Base-by-base conservation (phyloP, 2,888 invertebrate genomes). In the Exocentrus adspersus region DNA sequence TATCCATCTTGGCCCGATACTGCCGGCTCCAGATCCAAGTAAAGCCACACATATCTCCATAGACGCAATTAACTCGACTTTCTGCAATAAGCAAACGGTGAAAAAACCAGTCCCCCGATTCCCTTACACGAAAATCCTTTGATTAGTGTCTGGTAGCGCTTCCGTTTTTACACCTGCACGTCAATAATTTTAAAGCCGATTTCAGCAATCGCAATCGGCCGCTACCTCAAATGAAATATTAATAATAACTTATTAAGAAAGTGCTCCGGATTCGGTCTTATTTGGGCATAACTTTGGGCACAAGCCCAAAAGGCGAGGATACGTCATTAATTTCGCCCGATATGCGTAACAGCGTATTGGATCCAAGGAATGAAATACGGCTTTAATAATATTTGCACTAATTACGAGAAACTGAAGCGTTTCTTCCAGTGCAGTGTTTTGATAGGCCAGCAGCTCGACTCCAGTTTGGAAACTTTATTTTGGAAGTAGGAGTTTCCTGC, bases 241-340 rank as follows among this genome's bases (percentile, higher is more conserved):
- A 60, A 64, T 60, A 64, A 59, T 54, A 64, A 64, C 52, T 67
- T 50, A 64, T 67, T 64, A 64, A 60, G 67, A 66, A 65, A 65
- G 66, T 64, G 53, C 50, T 62, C 63, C 54, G 60, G 48, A 68
- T 62, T 57, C 60, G 59, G 64, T 64, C 69, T 54, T 51, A 66
- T 69, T 69, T 69, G 66, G 69, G 52, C 64, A 69, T 60, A 65
- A 62, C n/a, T n/a, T n/a, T n/a, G n/a, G n/a, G n/a, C 68, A 68
- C 50, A 56, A 50, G 42, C 54, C 53, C 56, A 64, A 64, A 64
- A 50, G 41, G 28, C 19, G n/a, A n/a, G 45, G 58, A 60, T 68
- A 68, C 58, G 65, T 68, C 67, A 69, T 69, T 69, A 70, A 68
- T 72, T 69, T 65, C 64, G 67, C 72, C 64, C 60, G 64, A 69